A percentile compares a stretch with the other conserved stretches of the same genome.
Conservation (phyloP, 2,888 invertebrate genomes). For the Heterodera filipjevi region DNA sequence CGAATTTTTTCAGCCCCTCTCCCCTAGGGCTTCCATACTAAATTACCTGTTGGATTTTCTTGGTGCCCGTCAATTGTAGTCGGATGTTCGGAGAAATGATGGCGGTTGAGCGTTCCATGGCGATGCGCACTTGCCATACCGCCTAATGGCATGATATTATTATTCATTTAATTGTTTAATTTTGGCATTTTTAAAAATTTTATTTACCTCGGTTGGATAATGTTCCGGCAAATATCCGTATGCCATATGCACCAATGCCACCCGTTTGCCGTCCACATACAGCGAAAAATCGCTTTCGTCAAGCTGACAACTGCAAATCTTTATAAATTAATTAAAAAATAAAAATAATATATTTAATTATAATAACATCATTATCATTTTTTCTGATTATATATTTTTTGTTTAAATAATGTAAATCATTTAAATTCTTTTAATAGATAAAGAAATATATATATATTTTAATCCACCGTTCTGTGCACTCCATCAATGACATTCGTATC, state of each 20-base stretch:
- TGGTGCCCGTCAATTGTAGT: conserved; percentile 74
- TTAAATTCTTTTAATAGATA: too few relatives aligned
- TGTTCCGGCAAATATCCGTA: conserved; percentile 29
- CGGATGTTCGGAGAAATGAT: conserved; percentile 91
- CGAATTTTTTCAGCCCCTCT: background rate
- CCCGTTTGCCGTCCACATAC: conserved; percentile 23
- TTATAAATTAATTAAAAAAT: too few relatives aligned
- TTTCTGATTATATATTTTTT: too few relatives aligned
- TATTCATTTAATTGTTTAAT: background rate
- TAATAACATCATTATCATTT: too few relatives aligned
- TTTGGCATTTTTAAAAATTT: background rate
- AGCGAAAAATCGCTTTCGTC: conserved; percentile 21
- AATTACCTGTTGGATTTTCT: conserved; percentile 68
- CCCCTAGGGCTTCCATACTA: too few relatives aligned
- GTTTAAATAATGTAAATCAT: too few relatives aligned
- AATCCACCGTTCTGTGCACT: conserved; percentile 11
- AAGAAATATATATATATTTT: too few relatives aligned
- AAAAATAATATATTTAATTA: too few relatives aligned
- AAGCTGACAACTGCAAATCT: conserved; percentile 10
- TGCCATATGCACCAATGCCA: conserved; percentile 22
- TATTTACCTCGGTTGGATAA: conserved; percentile 15
- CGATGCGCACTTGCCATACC: conserved; percentile 82
- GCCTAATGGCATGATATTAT: too few relatives aligned
- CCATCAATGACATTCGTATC: conserved; percentile 20
- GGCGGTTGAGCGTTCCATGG: conserved; percentile 84